Evolutionary conservation across 2,797 vertebrate species (phyloP).

Genomic region (Coregonus ussuriensis): DNA sequence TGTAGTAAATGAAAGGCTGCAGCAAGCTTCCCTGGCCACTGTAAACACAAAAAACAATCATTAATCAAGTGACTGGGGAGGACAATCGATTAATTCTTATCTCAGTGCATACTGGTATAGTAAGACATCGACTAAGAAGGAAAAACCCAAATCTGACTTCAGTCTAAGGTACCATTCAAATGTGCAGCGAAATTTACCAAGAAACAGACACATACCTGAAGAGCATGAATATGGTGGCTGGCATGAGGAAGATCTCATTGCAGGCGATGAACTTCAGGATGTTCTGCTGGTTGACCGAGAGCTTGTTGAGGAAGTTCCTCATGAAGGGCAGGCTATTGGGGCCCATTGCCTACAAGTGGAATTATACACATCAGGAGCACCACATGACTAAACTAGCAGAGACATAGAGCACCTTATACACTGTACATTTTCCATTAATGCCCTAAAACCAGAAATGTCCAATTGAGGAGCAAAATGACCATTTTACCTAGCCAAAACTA

Average conservation of each 20-base stretch:
- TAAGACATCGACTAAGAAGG: neutral
- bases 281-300: conserved; percentile 96
- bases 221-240: conserved; percentile 97
- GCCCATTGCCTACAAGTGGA: conserved; percentile 82
- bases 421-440: neutral
- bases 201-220: conserved; percentile 74
- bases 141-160: neutral
- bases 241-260: conserved; percentile 99
- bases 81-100: no score
- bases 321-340: conserved; percentile 88
- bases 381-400: neutral
- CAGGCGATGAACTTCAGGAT: conserved; percentile 98
- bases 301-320: conserved; percentile 89
- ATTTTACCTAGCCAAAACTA: no score
- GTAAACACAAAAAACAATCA: conserved; percentile 46
- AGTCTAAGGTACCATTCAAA: neutral
- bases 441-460: no score
- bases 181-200: neutral
- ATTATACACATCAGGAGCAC: neutral
- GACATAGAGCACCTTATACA: neutral
- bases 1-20: conserved; percentile 97
- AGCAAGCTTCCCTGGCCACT: conserved; percentile 97
- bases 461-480: no score
- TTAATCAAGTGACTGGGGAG: neutral
- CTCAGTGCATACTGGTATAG: no score